A percentile compares a stretch with the other conserved stretches of the same genome.
These are phyloP conservation scores for Sigmodon hispidus DNA, from an alignment of 2,113 vertebrate genomes.

Conservation along the genomic window DNA sequence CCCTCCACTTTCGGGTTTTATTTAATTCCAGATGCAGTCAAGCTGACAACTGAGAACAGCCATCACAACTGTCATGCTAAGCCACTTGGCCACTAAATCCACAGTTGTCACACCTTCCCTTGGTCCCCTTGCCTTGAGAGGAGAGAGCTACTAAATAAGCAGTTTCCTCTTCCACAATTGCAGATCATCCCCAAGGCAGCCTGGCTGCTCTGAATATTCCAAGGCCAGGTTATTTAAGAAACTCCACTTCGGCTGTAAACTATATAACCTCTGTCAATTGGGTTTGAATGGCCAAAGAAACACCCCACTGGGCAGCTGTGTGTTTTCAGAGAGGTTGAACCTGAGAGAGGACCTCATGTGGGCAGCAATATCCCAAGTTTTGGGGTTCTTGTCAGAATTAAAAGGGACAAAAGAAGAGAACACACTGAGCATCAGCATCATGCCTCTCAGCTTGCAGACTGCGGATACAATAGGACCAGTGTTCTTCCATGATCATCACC, in stretches of 20 bases:
- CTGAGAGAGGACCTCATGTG: background rate
- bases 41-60: background rate
- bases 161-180: background rate
- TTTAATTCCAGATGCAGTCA: background rate
- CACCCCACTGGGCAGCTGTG: background rate
- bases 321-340: background rate
- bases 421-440: background rate
- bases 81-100: too few species aligned
- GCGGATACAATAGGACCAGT: background rate
- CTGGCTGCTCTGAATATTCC: background rate
- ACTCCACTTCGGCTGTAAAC: background rate
- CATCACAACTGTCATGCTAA: background rate
- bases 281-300: background rate
- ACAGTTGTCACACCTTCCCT: background rate
- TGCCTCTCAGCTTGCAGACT: background rate
- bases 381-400: background rate
- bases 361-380: background rate
- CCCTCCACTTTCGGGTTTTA: background rate
- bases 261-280: background rate
- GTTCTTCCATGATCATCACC: background rate
- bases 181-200: background rate
- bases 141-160: too few species aligned
- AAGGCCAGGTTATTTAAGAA: background rate
- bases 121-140: background rate
- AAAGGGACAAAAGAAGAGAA: background rate